phyloP scores from a whole-genome alignment of 2,888 invertebrate species.

The Spisula subtruncata region DNA sequence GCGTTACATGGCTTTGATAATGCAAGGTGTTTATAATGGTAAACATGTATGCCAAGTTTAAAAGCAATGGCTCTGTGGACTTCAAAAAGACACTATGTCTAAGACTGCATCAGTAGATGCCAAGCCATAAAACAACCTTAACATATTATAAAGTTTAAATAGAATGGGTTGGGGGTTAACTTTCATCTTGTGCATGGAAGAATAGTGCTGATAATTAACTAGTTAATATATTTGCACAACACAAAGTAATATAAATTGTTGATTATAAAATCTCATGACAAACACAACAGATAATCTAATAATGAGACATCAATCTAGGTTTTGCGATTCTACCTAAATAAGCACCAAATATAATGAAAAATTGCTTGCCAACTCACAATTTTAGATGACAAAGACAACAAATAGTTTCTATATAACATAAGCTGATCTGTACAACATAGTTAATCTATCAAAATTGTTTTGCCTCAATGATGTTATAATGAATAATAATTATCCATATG shows the following conservation, averaged over 20 bases:
- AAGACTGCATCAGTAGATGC: no score
- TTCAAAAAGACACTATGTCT: no score
- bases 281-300: neutral
- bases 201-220: neutral
- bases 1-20: no score
- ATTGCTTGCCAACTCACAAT: neutral
- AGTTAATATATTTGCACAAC: neutral
- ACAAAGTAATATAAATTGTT: neutral
- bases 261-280: neutral
- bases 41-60: no score
- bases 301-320: neutral
- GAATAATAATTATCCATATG: no score
- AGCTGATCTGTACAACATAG: no score
- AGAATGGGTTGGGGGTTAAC: neutral
- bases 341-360: conserved; percentile 15
- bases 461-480: neutral
- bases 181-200: neutral
- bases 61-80: no score
- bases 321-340: neutral
- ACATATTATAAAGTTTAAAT: neutral
- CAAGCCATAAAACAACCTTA: no score
- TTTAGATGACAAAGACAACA: neutral
- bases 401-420: neutral
- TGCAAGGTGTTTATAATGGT: no score
- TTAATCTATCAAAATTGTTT: neutral